Evolutionary conservation across 2,113 vertebrate genomes (phyloP).

Genomic region (Hylia prasina): DNA sequence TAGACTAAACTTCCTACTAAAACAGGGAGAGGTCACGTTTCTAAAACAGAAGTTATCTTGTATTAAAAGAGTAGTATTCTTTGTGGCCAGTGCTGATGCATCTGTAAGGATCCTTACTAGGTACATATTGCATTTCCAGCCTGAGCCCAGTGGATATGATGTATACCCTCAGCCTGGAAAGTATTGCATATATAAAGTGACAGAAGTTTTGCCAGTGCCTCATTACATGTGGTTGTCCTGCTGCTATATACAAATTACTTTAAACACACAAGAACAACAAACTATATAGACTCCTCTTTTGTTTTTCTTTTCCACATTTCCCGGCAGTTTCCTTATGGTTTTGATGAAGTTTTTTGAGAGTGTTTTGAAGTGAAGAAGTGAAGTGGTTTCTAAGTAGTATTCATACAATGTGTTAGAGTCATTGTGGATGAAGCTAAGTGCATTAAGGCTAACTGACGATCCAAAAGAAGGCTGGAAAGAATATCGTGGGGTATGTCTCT

Average conservation of each 20-base stretch:
- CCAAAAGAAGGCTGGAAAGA: neutral
- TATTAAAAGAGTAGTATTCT: neutral
- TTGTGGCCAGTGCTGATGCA: neutral
- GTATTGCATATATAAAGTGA: neutral
- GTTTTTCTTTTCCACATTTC: neutral
- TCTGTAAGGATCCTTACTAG: neutral
- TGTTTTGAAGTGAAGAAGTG: neutral
- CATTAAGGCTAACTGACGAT: neutral
- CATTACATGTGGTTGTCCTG: neutral
- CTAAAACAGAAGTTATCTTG: neutral
- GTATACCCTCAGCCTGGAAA: neutral
- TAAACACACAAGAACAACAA: neutral
- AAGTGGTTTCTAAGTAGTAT: neutral
- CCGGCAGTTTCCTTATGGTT: neutral
- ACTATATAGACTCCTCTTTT: neutral
- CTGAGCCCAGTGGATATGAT: neutral
- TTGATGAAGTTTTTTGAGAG: neutral
- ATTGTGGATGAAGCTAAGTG: neutral
- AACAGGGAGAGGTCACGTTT: fast-evolving
- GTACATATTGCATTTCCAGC: fast-evolving
- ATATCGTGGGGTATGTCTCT: neutral
- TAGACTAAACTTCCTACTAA: neutral
- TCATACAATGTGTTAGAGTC: neutral
- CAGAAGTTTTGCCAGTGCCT: neutral
- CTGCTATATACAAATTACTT: neutral